Base-by-base conservation (phyloP, 2,113 vertebrate species). In the Pangasianodon hypophthalmus region DNA sequence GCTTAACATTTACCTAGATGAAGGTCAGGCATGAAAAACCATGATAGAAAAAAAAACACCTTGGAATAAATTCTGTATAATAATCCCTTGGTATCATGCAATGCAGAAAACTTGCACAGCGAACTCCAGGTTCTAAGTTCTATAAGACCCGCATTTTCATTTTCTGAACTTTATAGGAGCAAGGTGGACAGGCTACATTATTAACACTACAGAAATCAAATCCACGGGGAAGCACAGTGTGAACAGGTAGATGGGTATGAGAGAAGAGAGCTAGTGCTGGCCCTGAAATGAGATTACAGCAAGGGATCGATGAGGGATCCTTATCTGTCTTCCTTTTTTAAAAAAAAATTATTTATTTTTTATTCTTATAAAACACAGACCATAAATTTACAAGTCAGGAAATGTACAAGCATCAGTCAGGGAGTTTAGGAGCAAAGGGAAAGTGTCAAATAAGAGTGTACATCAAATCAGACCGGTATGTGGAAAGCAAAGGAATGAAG, bases 271-370 rank as follows among this genome's bases (percentile, higher is more conserved):
- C 89, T 81, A 89, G 89, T 64, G 90, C 89, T 21, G 64, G 89
- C 29, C 46, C 83, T 79, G 79, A 89, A 93, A 93, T 92, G 82
- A 90, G 92, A 93, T 92, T 92, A 93, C 88, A 86, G 67, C n/a
- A 67, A 86, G 85, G 85, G 56, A 93, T 91, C 91, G 91, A 92
- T 92, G 87, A 89, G 71, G 82, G 83, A 75, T 37, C 67, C 67
- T 69, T 11, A 69, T 11, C 29, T 32, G 10, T 11, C 67, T 16
- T 16, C 14, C 24, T 14, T 37, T 71, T 37, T 37, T 37, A 1
- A 37, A 37, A 7, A 4, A 64, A 11, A 69, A 21, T 21, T 21
- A 32, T 71, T 8, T n/a, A n/a, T 62, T 1, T 62, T 13, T 67
- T 11, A 18, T 37, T 29, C 86, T 84, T 71, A 77, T 50, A 77